Conservation (phyloP, 2,113 vertebrate species). For the Mola mola region DNA sequence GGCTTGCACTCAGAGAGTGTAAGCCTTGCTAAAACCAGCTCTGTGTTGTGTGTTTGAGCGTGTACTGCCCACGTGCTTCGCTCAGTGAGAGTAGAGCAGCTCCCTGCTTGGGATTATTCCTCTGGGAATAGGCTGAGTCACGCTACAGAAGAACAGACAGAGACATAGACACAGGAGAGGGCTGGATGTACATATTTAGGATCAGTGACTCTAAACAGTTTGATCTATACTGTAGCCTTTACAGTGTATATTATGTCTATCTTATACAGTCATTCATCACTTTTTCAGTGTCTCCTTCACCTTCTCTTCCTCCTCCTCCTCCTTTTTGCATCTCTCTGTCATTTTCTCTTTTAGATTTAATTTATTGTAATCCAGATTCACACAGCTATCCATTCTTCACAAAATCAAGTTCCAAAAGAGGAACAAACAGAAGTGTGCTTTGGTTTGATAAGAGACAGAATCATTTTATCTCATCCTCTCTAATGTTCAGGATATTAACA, state of each 20-base stretch:
- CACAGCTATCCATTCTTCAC: too few relatives aligned
- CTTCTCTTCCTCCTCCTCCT: too few relatives aligned
- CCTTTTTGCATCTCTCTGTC: neutral
- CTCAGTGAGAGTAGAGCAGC: slow-evolving; percentile 54
- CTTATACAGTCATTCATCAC: neutral
- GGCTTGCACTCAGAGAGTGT: slow-evolving; percentile 48
- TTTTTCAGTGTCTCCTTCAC: neutral
- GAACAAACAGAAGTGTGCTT: neutral
- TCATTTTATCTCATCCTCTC: slow-evolving; percentile 30
- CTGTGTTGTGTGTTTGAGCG: slow-evolving; percentile 53
- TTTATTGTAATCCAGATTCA: too few relatives aligned
- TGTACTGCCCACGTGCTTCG: slow-evolving; percentile 63
- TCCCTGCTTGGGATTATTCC: slow-evolving; percentile 70
- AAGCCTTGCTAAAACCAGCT: slow-evolving; percentile 66
- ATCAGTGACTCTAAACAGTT: slow-evolving; percentile 19
- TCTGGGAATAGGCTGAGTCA: slow-evolving; percentile 75
- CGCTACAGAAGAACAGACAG: slow-evolving; percentile 54
- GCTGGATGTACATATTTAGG: slow-evolving; percentile 8
- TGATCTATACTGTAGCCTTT: too few relatives aligned
- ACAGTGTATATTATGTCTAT: too few relatives aligned
- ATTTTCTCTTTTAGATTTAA: too few relatives aligned
- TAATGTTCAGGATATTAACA: slow-evolving; percentile 42
- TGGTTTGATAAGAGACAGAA: too few relatives aligned
- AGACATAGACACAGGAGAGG: slow-evolving; percentile 16
- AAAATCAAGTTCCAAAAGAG: too few relatives aligned